These are phyloP conservation scores for Mamestra configurata DNA, from an alignment of 1,140 invertebrate genomes.

Conservation along the genomic window DNA sequence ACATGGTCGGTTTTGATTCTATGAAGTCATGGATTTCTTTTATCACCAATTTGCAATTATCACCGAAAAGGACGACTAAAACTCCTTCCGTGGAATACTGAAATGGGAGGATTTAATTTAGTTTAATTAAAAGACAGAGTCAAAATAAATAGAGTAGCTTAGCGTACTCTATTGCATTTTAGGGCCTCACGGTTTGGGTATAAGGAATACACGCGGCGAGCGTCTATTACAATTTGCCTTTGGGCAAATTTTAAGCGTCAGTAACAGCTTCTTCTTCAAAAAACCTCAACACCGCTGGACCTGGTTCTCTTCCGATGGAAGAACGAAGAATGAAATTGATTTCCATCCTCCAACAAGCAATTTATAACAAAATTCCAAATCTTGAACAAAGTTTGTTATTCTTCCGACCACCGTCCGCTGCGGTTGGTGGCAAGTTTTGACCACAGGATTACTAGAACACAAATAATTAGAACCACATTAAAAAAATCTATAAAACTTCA, in stretches of 20 bases:
- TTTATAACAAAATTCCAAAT: neutral
- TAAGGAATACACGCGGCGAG: neutral
- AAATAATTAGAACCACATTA: neutral
- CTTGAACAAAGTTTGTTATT: neutral
- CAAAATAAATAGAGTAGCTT: no score
- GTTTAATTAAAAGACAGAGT: no score
- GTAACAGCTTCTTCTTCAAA: neutral
- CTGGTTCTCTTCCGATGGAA: no score
- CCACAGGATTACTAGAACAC: neutral
- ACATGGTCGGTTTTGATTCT: no score
- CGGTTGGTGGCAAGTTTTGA: neutral
- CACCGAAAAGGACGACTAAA: no score
- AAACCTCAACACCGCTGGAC: neutral
- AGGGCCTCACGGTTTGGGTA: neutral
- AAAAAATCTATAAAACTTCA: neutral
- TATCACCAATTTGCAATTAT: no score
- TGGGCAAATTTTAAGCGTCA: neutral
- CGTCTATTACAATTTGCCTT: neutral
- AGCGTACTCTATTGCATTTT: no score
- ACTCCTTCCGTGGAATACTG: no score
- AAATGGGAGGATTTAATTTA: no score
- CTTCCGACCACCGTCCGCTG: neutral
- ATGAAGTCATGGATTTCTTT: no score
- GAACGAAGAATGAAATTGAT: neutral
- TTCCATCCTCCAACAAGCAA: neutral